Conservation (phyloP, 2,797 vertebrate genomes). For the Peromyscus aztecus region DNA sequence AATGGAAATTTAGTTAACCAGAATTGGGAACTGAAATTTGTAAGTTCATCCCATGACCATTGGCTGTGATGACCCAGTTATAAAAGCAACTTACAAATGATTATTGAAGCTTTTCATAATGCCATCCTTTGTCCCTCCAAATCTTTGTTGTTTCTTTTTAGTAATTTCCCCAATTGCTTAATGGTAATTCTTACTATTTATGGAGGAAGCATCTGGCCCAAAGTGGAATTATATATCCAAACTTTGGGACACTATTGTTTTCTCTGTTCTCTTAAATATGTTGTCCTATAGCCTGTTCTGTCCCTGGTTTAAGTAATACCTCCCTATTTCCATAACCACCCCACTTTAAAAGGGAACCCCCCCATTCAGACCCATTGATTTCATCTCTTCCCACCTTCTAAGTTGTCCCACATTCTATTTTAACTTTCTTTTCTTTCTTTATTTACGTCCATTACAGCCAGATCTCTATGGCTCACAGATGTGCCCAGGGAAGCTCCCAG, state of each 20-base stretch:
- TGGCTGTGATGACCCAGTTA: slow-evolving; percentile 73
- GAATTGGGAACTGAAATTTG: slow-evolving; percentile 77
- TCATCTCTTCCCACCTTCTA: slow-evolving; percentile 89
- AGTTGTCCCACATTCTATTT: slow-evolving; percentile 92
- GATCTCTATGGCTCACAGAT: slow-evolving; percentile 93
- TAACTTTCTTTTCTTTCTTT: slow-evolving; percentile 95
- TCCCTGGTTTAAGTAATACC: slow-evolving; percentile 80
- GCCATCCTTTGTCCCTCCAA: slow-evolving; percentile 74
- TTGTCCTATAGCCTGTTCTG: slow-evolving; percentile 85
- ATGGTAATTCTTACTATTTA: slow-evolving; percentile 77
- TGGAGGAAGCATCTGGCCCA: slow-evolving; percentile 76
- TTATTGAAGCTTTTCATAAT: slow-evolving; percentile 71
- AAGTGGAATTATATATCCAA: slow-evolving; percentile 85
- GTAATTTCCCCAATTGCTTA: slow-evolving; percentile 72
- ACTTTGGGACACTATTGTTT: slow-evolving; percentile 84
- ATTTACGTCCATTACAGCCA: slow-evolving; percentile 93
- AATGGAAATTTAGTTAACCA: slow-evolving; percentile 65
- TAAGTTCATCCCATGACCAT: slow-evolving; percentile 56
- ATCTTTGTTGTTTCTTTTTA: slow-evolving; percentile 70
- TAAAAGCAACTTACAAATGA: slow-evolving; percentile 71
- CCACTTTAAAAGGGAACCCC: slow-evolving; percentile 83
- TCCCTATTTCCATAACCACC: slow-evolving; percentile 78
- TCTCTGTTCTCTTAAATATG: slow-evolving; percentile 85
- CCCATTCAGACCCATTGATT: slow-evolving; percentile 86
- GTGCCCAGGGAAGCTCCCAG: slow-evolving; percentile 92